These are phyloP conservation scores for Sebastes umbrosus DNA, from an alignment of 2,797 vertebrate species.

Conservation along the genomic window DNA sequence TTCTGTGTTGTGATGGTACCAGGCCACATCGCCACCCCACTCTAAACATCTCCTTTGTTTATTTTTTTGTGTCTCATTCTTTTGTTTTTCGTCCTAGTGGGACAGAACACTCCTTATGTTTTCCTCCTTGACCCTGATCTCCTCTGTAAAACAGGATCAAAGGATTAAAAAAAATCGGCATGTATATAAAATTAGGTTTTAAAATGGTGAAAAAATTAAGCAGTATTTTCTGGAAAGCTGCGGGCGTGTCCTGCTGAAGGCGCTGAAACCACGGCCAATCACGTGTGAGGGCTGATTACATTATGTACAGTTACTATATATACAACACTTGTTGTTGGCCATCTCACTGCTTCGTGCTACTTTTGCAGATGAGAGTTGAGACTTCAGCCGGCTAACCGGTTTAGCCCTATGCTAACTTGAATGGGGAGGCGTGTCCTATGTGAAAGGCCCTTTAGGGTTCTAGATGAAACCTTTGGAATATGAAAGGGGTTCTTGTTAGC, in stretches of 20 bases:
- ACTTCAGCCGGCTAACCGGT: not conserved
- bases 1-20: constrained; percentile 66
- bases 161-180: too few species aligned
- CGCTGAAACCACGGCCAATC: not conserved
- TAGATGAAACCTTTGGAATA: too few species aligned
- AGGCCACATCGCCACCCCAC: constrained; percentile 43
- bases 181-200: too few species aligned
- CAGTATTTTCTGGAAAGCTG: too few species aligned
- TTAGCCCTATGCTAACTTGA: not conserved
- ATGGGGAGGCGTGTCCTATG: too few species aligned
- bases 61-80: constrained; percentile 28
- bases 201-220: too few species aligned
- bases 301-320: not conserved
- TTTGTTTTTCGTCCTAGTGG: constrained; percentile 2
- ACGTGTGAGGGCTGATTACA: not conserved
- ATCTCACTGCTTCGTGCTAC: not conserved
- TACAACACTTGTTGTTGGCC: not conserved
- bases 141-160: not conserved
- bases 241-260: too few species aligned
- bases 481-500: too few species aligned
- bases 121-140: not conserved
- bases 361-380: too few species aligned
- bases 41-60: constrained; percentile 64
- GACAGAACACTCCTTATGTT: constrained; percentile 39
- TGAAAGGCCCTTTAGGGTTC: too few species aligned